A percentile compares a stretch with the other conserved stretches of the same genome.
These are phyloP conservation scores for Teleogryllus oceanicus DNA, from an alignment of 2,888 invertebrate genomes.

Conservation along the genomic window DNA sequence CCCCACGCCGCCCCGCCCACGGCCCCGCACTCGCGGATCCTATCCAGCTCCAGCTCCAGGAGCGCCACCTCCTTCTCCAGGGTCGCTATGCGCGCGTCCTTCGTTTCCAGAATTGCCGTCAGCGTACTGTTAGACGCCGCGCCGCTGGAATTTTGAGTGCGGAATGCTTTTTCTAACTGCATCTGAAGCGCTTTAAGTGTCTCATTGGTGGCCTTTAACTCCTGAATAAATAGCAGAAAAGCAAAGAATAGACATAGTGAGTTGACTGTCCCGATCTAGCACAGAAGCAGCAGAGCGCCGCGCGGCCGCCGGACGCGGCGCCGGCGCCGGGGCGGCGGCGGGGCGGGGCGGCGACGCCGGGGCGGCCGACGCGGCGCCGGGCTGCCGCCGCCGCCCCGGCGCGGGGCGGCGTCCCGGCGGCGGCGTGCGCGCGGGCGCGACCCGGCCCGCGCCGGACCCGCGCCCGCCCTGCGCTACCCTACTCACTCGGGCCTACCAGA, in stretches of 20 bases:
- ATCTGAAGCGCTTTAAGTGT: constrained; percentile 76
- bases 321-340: background rate
- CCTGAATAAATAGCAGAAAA: constrained; percentile 53
- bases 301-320: background rate
- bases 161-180: constrained; percentile 69
- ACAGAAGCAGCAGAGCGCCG: background rate
- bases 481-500: constrained; percentile 3
- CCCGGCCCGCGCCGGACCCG: background rate
- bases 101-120: constrained; percentile 75
- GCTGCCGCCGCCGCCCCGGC: background rate
- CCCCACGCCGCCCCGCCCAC: background rate
- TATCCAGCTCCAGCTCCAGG: constrained; percentile 72
- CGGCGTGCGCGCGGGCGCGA: background rate
- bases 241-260: constrained; percentile 22
- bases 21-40: constrained; percentile 48
- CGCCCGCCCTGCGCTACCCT: constrained; percentile 1
- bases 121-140: constrained; percentile 65
- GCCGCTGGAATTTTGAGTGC: constrained; percentile 42
- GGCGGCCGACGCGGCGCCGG: background rate
- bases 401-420: background rate
- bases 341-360: background rate
- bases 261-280: background rate
- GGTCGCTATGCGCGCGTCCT: constrained; percentile 82
- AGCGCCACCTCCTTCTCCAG: constrained; percentile 80
- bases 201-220: constrained; percentile 80